A percentile compares a stretch with the other conserved stretches of the same genome.
Evolutionary conservation across 2,797 vertebrate genomes (phyloP).

Genomic region (Periparus ater): DNA sequence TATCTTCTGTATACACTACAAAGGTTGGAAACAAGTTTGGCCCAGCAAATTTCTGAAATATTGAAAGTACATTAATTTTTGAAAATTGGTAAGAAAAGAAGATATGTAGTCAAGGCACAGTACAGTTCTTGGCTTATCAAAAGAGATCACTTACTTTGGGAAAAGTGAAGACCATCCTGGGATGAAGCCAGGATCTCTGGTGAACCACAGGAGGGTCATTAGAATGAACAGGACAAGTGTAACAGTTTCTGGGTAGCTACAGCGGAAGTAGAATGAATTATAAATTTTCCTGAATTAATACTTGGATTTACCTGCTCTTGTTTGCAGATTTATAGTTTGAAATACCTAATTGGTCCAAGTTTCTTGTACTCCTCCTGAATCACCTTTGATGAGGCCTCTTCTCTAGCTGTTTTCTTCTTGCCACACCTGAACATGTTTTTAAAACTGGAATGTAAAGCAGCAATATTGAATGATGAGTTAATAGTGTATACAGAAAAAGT

Average conservation of each 20-base stretch:
- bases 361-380: slow-evolving; percentile 84
- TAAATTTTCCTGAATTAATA: background rate
- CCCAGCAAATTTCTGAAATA: background rate
- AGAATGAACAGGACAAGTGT: slow-evolving; percentile 84
- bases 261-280: slow-evolving; percentile 41
- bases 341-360: slow-evolving; percentile 86
- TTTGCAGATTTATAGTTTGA: slow-evolving; percentile 27
- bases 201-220: slow-evolving; percentile 91
- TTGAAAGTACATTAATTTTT: background rate
- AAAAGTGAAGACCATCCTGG: slow-evolving; percentile 89
- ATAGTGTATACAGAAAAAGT: background rate
- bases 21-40: background rate
- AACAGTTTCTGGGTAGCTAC: slow-evolving; percentile 86
- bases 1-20: background rate
- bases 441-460: slow-evolving; percentile 76
- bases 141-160: slow-evolving; percentile 79
- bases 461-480: background rate
- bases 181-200: slow-evolving; percentile 88
- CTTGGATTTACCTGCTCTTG: slow-evolving; percentile 40
- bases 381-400: slow-evolving; percentile 80
- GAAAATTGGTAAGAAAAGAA: background rate
- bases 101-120: background rate
- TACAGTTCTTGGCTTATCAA: background rate
- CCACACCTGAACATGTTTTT: slow-evolving; percentile 81
- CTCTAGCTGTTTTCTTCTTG: slow-evolving; percentile 73